Evolutionary conservation across 2,888 invertebrate genomes (phyloP).

Genomic region (Odontocerum albicorne): DNA sequence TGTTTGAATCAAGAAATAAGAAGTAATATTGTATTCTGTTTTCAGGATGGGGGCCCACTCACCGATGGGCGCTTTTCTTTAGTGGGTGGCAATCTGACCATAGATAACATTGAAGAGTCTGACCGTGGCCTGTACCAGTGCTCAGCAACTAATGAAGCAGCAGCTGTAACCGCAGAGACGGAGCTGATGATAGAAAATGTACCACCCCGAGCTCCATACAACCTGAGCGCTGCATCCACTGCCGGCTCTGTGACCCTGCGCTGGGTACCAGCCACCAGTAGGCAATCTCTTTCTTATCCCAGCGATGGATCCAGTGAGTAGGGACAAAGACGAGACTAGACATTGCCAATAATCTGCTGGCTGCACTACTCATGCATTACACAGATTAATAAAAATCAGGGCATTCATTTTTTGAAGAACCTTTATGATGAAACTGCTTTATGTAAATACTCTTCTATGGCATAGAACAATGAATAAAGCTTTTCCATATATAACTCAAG

Average conservation of each 20-base stretch:
- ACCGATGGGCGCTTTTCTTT: conserved; percentile 68
- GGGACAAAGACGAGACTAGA: too few relatives aligned
- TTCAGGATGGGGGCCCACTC: conserved; percentile 66
- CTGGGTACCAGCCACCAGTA: conserved; percentile 71
- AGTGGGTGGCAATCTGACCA: conserved; percentile 79
- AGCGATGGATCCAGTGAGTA: conserved; percentile 20
- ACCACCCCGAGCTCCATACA: conserved; percentile 88
- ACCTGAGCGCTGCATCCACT: conserved; percentile 76
- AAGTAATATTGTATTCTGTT: too few relatives aligned
- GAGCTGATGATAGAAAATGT: conserved; percentile 83
- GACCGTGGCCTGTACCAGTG: conserved; percentile 88
- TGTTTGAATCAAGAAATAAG: too few relatives aligned
- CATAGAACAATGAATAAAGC: too few relatives aligned
- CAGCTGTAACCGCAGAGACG: conserved; percentile 77
- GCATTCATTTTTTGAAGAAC: too few relatives aligned
- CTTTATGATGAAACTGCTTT: too few relatives aligned
- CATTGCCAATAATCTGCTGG: too few relatives aligned
- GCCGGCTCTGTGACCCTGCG: conserved; percentile 72
- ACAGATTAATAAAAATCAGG: too few relatives aligned
- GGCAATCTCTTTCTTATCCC: conserved; percentile 28
- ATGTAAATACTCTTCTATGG: too few relatives aligned
- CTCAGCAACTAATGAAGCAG: conserved; percentile 84
- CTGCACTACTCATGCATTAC: too few relatives aligned
- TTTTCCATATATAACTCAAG: too few relatives aligned
- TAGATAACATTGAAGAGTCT: conserved; percentile 75